phyloP scores from a whole-genome alignment of 2,113 vertebrate species.

The Malurus melanocephalus region DNA sequence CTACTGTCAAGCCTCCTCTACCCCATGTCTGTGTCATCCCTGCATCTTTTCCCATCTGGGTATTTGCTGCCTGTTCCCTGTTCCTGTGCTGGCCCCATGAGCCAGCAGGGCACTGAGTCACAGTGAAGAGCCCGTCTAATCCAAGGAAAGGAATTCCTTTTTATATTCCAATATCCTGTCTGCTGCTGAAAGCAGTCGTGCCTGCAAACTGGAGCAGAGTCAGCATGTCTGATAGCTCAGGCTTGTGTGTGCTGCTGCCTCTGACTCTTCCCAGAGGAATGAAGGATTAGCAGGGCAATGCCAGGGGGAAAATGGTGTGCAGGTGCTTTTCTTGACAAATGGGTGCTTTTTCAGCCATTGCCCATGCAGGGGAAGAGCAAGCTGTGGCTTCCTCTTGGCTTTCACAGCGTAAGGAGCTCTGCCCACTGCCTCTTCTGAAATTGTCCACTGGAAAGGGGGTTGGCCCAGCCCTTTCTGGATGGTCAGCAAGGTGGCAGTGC shows the following conservation, averaged over 20 bases:
- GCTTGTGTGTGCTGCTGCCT: neutral
- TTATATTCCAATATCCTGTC: neutral
- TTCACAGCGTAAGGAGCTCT: neutral
- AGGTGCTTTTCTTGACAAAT: neutral
- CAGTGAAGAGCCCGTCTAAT: neutral
- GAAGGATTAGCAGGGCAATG: neutral
- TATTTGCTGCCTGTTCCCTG: neutral
- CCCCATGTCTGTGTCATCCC: neutral
- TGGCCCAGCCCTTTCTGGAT: neutral
- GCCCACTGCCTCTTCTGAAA: neutral
- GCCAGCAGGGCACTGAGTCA: neutral
- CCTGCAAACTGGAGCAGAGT: neutral
- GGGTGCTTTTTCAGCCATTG: neutral
- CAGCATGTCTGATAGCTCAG: neutral
- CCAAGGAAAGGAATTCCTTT: neutral
- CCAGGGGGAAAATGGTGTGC: neutral
- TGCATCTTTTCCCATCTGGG: neutral
- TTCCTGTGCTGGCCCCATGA: neutral
- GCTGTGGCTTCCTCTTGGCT: neutral
- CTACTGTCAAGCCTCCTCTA: neutral
- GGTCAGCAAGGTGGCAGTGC: neutral
- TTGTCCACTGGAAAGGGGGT: neutral
- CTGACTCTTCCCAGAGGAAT: neutral
- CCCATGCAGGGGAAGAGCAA: neutral
- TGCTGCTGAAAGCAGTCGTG: neutral